These are phyloP conservation scores for Choloepus didactylus DNA, from an alignment of 2,797 vertebrate species.

Conservation along the genomic window DNA sequence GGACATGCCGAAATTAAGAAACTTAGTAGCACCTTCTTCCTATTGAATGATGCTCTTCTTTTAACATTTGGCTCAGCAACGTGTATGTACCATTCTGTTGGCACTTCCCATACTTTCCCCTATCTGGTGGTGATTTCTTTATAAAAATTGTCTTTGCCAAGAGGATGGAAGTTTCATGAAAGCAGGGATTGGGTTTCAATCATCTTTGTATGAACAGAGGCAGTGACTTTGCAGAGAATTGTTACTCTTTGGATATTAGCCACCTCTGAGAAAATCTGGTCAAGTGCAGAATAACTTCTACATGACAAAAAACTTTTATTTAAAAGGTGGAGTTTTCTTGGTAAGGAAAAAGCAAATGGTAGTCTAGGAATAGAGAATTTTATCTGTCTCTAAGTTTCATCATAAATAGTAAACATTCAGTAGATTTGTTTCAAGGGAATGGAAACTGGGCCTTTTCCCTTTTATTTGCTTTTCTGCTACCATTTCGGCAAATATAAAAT, in stretches of 20 bases:
- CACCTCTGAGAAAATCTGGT: neutral
- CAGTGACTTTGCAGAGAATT: neutral
- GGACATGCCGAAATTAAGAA: neutral
- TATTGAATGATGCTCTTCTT: neutral
- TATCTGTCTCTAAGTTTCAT: slow-evolving; percentile 30
- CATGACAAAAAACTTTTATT: neutral
- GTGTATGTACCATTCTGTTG: neutral
- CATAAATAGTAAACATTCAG: slow-evolving; percentile 40
- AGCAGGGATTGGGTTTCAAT: neutral
- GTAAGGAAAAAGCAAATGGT: neutral
- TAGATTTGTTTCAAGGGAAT: slow-evolving; percentile 64
- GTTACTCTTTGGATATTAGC: neutral
- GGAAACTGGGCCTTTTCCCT: slow-evolving; percentile 44
- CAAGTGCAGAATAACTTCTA: slow-evolving; percentile 18
- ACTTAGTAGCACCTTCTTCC: neutral
- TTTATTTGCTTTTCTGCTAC: slow-evolving; percentile 74
- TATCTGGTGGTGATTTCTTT: neutral
- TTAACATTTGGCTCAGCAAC: neutral
- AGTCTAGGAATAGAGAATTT: neutral
- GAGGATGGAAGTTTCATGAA: neutral
- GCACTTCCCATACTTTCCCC: neutral
- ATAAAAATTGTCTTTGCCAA: neutral
- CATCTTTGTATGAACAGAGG: neutral
- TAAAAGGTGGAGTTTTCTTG: neutral
- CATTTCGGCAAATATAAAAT: slow-evolving; percentile 73